Evolutionary conservation across 2,888 invertebrate species (phyloP).

Genomic region (Andrena chrysosceles): DNA sequence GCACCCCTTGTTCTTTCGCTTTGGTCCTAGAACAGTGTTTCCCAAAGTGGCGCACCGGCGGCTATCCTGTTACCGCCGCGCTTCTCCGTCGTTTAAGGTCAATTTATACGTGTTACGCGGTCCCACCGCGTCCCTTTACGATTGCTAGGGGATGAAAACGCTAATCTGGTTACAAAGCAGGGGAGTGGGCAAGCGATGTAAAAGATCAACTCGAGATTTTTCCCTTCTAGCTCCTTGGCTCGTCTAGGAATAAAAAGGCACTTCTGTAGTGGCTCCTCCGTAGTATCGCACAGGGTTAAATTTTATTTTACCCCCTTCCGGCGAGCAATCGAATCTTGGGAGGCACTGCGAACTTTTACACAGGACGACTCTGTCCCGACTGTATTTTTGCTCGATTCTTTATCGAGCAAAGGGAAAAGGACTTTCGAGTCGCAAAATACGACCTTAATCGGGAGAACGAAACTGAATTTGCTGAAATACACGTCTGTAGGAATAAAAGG

Average conservation of each 20-base stretch:
- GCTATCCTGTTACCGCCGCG: conserved; percentile 36
- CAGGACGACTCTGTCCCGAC: not conserved
- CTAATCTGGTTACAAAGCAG: not conserved
- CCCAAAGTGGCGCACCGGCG: conserved; percentile 60
- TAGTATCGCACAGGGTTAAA: too few species aligned
- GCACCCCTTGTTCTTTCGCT: conserved; percentile 65
- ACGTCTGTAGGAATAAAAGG: conserved; percentile 35
- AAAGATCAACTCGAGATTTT: not conserved
- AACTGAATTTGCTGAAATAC: conserved; percentile 41
- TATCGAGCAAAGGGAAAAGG: not conserved
- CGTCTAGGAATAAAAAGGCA: not conserved
- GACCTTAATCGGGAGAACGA: conserved; percentile 46
- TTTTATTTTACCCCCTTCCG: too few species aligned
- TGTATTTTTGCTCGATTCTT: not conserved
- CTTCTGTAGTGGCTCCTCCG: too few species aligned
- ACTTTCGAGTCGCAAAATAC: conserved; percentile 12
- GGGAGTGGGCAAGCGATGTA: not conserved
- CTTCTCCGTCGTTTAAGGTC: conserved; percentile 38
- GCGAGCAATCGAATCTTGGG: not conserved
- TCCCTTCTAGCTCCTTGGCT: not conserved
- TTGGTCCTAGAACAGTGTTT: conserved; percentile 69
- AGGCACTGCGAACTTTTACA: not conserved
- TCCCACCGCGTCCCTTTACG: not conserved
- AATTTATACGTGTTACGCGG: conserved; percentile 27
- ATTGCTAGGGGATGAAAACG: not conserved